A percentile compares a stretch with the other conserved stretches of the same genome.
Conservation (phyloP, 1,140 invertebrate species). For the Aphis craccivora region DNA sequence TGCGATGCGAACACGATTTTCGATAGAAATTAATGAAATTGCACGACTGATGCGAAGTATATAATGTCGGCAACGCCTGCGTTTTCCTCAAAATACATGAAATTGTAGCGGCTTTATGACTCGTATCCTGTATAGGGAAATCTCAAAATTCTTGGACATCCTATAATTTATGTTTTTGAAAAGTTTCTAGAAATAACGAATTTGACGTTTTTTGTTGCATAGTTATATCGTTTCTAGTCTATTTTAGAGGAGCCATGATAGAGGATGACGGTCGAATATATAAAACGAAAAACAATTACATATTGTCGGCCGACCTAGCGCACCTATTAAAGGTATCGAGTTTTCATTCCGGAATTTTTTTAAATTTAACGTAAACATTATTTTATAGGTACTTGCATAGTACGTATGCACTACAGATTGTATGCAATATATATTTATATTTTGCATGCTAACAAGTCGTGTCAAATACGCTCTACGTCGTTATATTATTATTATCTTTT, state of each 20-base stretch:
- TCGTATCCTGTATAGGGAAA: not conserved
- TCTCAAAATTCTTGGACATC: not conserved
- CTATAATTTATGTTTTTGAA: not conserved
- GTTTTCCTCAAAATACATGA: not conserved
- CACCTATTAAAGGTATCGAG: too few relatives aligned
- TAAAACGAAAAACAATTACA: too few relatives aligned
- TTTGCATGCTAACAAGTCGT: slow-evolving; percentile 20
- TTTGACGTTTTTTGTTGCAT: not conserved
- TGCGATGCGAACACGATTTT: not conserved
- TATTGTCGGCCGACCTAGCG: too few relatives aligned
- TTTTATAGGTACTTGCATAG: not conserved
- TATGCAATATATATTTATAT: not conserved
- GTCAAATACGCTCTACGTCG: slow-evolving; percentile 25
- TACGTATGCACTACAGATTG: not conserved
- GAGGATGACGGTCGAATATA: too few relatives aligned
- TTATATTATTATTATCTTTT: slow-evolving; percentile 26
- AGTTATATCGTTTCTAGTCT: not conserved
- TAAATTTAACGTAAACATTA: not conserved
- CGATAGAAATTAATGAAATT: not conserved
- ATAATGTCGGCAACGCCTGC: too few relatives aligned
- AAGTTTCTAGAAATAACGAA: too few relatives aligned
- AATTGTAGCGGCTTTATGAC: not conserved
- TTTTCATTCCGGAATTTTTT: too few relatives aligned
- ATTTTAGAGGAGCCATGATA: not conserved
- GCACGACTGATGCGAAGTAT: too few relatives aligned